Conservation (phyloP, 2,797 vertebrate species). For the Phaenicophaeus curvirostris region DNA sequence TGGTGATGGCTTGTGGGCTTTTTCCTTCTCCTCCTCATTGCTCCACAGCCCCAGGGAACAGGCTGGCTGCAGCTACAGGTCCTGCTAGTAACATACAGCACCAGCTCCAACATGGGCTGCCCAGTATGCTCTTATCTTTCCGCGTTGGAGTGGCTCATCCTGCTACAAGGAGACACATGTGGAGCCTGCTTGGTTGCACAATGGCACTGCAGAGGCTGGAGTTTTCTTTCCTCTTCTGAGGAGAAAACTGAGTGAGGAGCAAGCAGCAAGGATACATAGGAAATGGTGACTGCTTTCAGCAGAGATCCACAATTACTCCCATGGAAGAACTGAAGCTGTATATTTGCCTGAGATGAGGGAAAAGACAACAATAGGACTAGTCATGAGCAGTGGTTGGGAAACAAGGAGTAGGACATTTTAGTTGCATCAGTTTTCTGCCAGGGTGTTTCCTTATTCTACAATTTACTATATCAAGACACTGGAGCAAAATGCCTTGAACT, state of each 20-base stretch:
- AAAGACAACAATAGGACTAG: neutral
- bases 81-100: neutral
- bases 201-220: neutral
- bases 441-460: neutral
- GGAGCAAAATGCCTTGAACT: neutral
- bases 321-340: neutral
- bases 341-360: neutral
- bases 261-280: rapidly evolving
- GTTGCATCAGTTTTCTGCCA: neutral
- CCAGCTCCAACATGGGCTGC: neutral
- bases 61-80: neutral
- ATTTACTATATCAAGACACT: neutral
- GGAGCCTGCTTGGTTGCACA: neutral
- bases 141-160: rapidly evolving
- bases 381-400: neutral
- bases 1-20: neutral
- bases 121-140: neutral
- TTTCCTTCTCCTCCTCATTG: neutral
- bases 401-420: neutral
- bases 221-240: neutral
- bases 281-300: neutral
- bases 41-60: neutral
- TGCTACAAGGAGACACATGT: rapidly evolving
- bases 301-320: neutral
- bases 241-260: neutral